phyloP scores from a whole-genome alignment of 2,113 vertebrate species.

The Microcebus jonahi region DNA sequence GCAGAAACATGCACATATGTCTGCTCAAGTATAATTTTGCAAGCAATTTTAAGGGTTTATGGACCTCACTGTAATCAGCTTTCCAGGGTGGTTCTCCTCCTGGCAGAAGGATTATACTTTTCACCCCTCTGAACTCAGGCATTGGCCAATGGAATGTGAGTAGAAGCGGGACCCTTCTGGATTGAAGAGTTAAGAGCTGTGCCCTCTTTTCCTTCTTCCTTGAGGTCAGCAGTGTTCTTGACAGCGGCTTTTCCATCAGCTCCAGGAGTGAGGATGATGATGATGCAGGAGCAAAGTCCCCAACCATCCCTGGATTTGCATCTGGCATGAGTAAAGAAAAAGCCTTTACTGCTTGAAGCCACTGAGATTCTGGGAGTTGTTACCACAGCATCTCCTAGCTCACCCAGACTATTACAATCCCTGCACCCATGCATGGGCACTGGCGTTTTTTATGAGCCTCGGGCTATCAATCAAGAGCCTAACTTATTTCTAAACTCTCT shows the following conservation, averaged over 20 bases:
- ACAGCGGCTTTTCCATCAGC: background rate
- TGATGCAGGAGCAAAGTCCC: background rate
- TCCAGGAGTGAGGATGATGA: background rate
- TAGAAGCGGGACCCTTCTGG: background rate
- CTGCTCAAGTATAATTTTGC: background rate
- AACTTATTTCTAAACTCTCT: background rate
- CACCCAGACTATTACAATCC: background rate
- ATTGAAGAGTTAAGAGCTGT: background rate
- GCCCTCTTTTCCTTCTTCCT: background rate
- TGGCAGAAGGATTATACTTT: background rate
- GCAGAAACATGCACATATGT: background rate
- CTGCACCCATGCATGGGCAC: background rate
- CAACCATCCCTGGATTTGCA: background rate
- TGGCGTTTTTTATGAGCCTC: background rate
- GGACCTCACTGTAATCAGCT: background rate
- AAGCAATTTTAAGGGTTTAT: background rate
- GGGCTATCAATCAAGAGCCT: background rate
- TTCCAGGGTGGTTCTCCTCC: background rate
- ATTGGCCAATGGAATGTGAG: background rate
- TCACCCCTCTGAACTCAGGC: background rate
- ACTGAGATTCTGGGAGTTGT: background rate
- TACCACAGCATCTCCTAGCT: background rate
- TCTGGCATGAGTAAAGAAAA: background rate
- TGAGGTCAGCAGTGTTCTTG: background rate
- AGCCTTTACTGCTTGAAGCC: background rate